Base-by-base conservation (phyloP, 2,888 invertebrate genomes). In the Cosmia pyralina region DNA sequence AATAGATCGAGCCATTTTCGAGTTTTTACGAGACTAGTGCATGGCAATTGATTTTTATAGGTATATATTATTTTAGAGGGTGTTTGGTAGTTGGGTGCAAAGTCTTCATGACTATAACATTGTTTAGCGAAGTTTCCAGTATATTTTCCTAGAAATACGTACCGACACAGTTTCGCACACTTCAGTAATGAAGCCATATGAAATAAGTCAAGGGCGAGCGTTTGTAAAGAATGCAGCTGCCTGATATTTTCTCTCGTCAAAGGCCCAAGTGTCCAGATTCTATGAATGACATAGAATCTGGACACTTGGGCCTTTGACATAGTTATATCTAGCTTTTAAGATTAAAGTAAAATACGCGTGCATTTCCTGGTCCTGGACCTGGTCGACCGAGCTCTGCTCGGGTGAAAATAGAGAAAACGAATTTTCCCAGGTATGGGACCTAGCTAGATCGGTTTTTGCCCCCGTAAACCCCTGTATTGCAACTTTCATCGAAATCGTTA, bases 171-270 rank as follows among this genome's bases (percentile, higher is more conserved):
- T 53, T 73, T 58, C 50, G 48, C 34, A n/a, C 50, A 75, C 34
- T 55, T 38, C n/a, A 38, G 38, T 44, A 58, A 62, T 66, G 69
- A 78, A 75, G 60, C 78, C 78, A 4, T 79, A 65, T 22, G 13
- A 78, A 57, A 68, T 53, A 0, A 79, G 57, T 60, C 75, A 78
- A 80, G 57, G 80, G 41, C 57, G 52, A 11, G 8, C n/a, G 55
- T 57, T 58, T 67, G 22, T n/a, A 62, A 69, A 66, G 62, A 38
- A 55, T 48, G 8, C 62, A 46, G 34, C 34, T 60, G 28, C 28
- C 28, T 28, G 44, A 57, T 70, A 58, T 66, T 62, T 80, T 44
- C n/a, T 66, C n/a, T 52, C 46, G 22, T 58, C 41, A 75, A 63
- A 69, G 17, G 34, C 34, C n/a, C n/a, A n/a, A n/a, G n/a, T n/a